phyloP scores from a whole-genome alignment of 2,888 invertebrate genomes.

The Periphyllus acericola region DNA sequence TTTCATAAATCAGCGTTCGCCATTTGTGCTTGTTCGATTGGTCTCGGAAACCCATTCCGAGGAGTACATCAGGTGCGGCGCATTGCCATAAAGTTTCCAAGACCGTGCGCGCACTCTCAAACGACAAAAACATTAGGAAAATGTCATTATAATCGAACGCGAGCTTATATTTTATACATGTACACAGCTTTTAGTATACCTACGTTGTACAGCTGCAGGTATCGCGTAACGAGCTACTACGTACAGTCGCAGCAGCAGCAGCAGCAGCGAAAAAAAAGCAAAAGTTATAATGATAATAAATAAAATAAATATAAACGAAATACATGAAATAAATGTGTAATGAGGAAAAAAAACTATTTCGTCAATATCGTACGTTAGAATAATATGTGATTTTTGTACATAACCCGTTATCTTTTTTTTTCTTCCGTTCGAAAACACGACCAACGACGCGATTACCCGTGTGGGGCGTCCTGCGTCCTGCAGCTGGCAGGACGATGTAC shows the following conservation, averaged over 20 bases:
- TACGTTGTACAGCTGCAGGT: neutral
- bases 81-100: conserved; percentile 36
- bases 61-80: conserved; percentile 35
- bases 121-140: conserved; percentile 45
- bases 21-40: conserved; percentile 1
- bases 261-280: too few species aligned
- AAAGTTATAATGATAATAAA: neutral
- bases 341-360: too few species aligned
- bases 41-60: conserved; percentile 15
- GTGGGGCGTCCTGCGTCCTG: too few species aligned
- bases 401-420: too few species aligned
- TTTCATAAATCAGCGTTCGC: conserved; percentile 23
- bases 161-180: neutral
- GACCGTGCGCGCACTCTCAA: conserved; percentile 8
- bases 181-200: neutral
- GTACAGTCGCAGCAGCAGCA: too few species aligned
- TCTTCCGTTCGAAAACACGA: too few species aligned
- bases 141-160: conserved; percentile 20
- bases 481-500: too few species aligned
- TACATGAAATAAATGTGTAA: too few species aligned
- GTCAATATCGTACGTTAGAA: too few species aligned
- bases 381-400: too few species aligned
- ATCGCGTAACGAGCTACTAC: neutral
- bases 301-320: neutral
- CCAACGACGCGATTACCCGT: too few species aligned